Evolutionary conservation across 2,797 vertebrate species (phyloP).

Genomic region (Pseudochirops corinnae): DNA sequence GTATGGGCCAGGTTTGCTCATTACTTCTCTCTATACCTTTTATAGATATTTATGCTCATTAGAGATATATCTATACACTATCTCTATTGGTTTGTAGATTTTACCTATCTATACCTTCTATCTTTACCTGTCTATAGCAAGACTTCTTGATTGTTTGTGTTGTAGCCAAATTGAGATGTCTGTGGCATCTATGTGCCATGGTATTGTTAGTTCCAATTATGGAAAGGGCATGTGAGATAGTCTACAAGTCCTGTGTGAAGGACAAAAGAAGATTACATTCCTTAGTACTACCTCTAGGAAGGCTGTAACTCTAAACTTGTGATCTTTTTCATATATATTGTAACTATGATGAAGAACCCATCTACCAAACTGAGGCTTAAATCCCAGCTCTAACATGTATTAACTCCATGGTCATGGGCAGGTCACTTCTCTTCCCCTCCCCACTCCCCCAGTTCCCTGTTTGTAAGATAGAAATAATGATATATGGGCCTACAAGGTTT

Average conservation of each 20-base stretch:
- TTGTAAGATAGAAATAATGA: not conserved
- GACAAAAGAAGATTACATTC: not conserved
- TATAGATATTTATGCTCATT: not conserved
- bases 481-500: not conserved
- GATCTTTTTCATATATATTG: too few relatives aligned
- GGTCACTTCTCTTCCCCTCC: not conserved
- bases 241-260: not conserved
- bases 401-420: not conserved
- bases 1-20: not conserved
- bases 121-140: not conserved
- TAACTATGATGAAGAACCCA: too few relatives aligned
- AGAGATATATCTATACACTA: not conserved
- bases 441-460: not conserved
- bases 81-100: not conserved
- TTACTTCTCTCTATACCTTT: not conserved
- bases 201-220: not conserved
- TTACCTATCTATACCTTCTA: not conserved
- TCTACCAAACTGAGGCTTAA: not conserved
- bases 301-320: not conserved
- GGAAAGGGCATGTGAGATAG: not conserved
- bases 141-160: not conserved
- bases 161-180: not conserved
- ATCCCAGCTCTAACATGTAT: not conserved
- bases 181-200: not conserved
- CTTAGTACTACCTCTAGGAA: not conserved